Evolutionary conservation across 2,797 vertebrate species (phyloP), one percentile per base, ranked within the genome.

Genomic region (Bucorvus abyssinicus): DNA sequence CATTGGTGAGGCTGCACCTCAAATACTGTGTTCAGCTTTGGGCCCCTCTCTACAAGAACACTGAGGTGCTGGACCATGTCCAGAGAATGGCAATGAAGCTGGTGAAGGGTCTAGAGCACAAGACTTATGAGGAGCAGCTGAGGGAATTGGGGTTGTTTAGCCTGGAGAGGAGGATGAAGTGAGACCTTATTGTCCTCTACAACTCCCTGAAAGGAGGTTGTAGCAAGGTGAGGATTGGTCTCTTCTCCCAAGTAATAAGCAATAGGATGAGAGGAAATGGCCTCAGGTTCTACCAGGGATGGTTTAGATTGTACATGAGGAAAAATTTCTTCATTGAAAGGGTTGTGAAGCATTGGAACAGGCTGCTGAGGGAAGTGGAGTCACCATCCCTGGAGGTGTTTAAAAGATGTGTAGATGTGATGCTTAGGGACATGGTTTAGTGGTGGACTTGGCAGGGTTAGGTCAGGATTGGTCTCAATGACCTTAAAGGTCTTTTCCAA

Each of bases 151-250:
- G 21, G 6, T 10, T 15, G 5, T 27, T 80, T 4, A 73, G 36
- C 13, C 22, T 57, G 27, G 36, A 65, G 23, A 24, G 26, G 26
- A 49, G 36, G 24, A 65, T 76, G 4, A 38, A 14, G 32, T 40
- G 55, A 65, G 34, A 63, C 40, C 18, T 61, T 20, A 2, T 40
- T 0, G 2, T 12, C 24, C 14, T 45, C 29, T n/a, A 2, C 55
- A 77, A 1, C 17, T 23, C 0, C 29, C 18, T 63, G 64, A 27
- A 29, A 34, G n/a, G 55, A 23, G 29, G 22, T 1, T 45, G 45
- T 27, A 18, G 36, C 0, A 2, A 61, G 29, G 12, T 61, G 56
- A 15, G 19, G 1, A 13, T 26, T 0, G 0, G 20, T 30, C 8
- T 50, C 16, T 52, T 55, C 15, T 60, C 19, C 14, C 18, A 10